A percentile compares a stretch with the other conserved stretches of the same genome.
Conservation (phyloP, 2,888 invertebrate genomes). For the Eledone cirrhosa region DNA sequence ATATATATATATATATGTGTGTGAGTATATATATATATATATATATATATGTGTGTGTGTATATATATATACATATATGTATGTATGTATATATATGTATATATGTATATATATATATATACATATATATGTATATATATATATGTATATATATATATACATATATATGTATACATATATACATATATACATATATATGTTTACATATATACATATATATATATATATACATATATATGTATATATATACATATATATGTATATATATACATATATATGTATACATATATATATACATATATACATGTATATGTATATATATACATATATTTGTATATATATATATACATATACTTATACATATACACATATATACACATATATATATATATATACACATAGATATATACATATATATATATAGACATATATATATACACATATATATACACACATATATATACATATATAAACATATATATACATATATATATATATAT, state of each 20-base stretch:
- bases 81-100: neutral
- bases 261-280: neutral
- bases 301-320: neutral
- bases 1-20: neutral
- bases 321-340: neutral
- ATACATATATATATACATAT: neutral
- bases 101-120: neutral
- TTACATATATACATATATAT: neutral
- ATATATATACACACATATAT: neutral
- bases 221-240: neutral
- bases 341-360: neutral
- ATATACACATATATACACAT: neutral
- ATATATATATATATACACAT: neutral
- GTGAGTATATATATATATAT: neutral
- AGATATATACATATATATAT: neutral
- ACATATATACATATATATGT: constrained; percentile 4
- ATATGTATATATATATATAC: neutral
- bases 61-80: neutral
- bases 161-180: neutral
- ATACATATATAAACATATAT: neutral
- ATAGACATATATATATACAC: neutral
- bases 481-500: neutral
- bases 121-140: neutral
- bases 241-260: neutral
- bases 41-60: neutral